These are phyloP conservation scores for Lepus townsendii DNA, from an alignment of 2,797 vertebrate species.

Conservation along the genomic window DNA sequence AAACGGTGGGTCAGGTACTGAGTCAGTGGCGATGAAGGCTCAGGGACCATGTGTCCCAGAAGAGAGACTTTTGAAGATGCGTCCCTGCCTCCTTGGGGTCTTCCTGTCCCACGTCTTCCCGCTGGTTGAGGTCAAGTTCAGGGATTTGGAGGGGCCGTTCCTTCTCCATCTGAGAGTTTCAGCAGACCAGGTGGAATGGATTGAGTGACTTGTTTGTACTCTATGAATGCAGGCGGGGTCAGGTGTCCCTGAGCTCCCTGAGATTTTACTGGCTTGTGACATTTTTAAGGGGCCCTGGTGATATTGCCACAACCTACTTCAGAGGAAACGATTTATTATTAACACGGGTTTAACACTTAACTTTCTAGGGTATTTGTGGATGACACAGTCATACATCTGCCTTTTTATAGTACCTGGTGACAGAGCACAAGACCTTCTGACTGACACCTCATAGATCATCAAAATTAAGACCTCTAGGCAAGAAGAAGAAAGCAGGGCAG, in stretches of 20 bases:
- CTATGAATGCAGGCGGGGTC: background rate
- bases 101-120: background rate
- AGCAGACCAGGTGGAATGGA: background rate
- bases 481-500: conserved; percentile 47
- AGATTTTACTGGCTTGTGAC: conserved; percentile 12
- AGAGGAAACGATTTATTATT: conserved; percentile 78
- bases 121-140: background rate
- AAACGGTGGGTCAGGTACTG: background rate
- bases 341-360: conserved; percentile 76
- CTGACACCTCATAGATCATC: conserved; percentile 83
- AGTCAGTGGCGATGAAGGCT: background rate
- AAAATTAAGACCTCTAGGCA: conserved; percentile 74
- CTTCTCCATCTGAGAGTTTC: background rate
- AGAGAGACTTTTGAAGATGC: background rate
- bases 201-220: background rate
- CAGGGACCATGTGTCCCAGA: background rate
- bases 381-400: conserved; percentile 77
- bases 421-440: conserved; percentile 78
- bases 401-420: conserved; percentile 79
- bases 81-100: background rate
- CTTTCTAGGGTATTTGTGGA: conserved; percentile 79
- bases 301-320: conserved; percentile 62
- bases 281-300: conserved; percentile 23
- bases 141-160: background rate
- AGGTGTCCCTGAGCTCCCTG: background rate